Evolutionary conservation across 2,113 vertebrate species (phyloP).

Genomic region (Atrichornis clamosus): DNA sequence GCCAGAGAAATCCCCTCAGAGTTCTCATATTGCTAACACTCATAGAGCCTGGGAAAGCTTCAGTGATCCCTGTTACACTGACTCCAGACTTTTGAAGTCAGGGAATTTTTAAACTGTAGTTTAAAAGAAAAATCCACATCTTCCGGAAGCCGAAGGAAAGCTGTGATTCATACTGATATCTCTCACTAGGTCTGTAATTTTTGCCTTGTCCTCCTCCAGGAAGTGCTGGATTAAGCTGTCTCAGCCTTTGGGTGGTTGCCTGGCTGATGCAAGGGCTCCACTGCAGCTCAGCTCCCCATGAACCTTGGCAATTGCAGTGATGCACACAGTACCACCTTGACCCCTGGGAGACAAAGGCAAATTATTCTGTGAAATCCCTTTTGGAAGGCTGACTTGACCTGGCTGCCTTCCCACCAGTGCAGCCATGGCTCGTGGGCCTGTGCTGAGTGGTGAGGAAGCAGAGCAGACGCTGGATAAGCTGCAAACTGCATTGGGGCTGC

Average conservation of each 20-base stretch:
- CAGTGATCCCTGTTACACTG: background rate
- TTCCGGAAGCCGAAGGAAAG: background rate
- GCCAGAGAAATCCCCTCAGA: background rate
- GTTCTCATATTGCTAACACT: background rate
- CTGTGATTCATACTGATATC: background rate
- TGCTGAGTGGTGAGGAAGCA: background rate
- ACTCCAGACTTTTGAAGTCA: background rate
- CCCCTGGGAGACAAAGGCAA: background rate
- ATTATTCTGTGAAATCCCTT: background rate
- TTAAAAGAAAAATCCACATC: background rate
- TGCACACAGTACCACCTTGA: fast-evolving
- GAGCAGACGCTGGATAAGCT: background rate
- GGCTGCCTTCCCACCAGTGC: background rate
- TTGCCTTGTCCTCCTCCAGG: background rate
- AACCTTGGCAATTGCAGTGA: background rate
- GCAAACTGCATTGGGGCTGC: background rate
- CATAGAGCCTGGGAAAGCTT: background rate
- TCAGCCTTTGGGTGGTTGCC: background rate
- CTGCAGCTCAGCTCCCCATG: background rate
- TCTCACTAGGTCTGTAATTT: background rate
- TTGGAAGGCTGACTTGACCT: background rate
- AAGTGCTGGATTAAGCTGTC: background rate
- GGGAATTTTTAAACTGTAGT: background rate
- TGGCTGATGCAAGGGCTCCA: background rate
- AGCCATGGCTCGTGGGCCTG: fast-evolving